Percentiles rank a stretch among this genome's conserved stretches.
Conservation (phyloP, 2,888 invertebrate genomes). For the Andricus curvator region DNA sequence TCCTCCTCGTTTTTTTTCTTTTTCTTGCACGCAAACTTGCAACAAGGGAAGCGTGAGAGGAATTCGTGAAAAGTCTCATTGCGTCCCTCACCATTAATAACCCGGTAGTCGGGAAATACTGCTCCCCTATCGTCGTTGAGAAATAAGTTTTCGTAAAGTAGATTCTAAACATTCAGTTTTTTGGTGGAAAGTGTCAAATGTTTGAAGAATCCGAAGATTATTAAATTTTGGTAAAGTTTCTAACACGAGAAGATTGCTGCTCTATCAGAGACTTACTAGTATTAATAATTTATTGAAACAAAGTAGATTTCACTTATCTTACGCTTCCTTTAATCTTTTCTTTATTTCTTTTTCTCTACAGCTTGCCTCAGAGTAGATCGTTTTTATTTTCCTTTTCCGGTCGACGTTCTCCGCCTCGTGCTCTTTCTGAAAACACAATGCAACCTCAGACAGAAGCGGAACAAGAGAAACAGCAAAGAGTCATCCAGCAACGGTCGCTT, state of each 20-base stretch:
- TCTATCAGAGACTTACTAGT: no score
- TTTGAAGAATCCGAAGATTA: not conserved
- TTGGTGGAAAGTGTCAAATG: constrained; percentile 5
- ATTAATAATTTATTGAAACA: no score
- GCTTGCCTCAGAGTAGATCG: not conserved
- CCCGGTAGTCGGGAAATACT: constrained; percentile 33
- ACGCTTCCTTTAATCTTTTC: not conserved
- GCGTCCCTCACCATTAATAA: constrained; percentile 32
- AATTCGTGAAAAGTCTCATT: constrained; percentile 35
- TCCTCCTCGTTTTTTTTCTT: not conserved
- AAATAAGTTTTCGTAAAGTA: constrained; percentile 18
- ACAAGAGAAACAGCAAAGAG: not conserved
- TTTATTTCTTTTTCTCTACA: not conserved
- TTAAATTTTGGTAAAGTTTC: no score
- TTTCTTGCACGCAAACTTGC: constrained; percentile 24
- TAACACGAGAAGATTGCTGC: no score
- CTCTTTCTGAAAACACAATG: not conserved
- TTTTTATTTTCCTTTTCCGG: constrained; percentile 3
- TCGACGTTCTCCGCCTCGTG: not conserved
- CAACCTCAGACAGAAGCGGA: not conserved
- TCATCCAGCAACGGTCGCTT: not conserved
- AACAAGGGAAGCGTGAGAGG: constrained; percentile 29
- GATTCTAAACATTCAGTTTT: not conserved
- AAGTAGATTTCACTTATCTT: not conserved
- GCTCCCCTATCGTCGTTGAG: constrained; percentile 18